Evolutionary conservation across 2,797 vertebrate species (phyloP).

Genomic region (Bradypodion ventrale): DNA sequence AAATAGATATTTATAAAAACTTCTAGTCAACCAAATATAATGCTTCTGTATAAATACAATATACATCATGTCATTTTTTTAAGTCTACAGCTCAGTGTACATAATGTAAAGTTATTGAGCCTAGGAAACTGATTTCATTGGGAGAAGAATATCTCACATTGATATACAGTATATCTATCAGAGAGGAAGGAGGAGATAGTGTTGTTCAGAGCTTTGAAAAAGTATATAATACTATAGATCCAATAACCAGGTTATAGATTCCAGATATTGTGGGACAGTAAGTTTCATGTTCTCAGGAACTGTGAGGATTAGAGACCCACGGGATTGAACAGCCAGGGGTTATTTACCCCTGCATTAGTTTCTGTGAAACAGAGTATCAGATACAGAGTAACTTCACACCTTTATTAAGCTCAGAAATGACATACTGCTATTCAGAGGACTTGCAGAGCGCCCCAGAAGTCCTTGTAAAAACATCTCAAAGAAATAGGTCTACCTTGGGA

Average conservation of each 20-base stretch:
- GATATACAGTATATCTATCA: neutral
- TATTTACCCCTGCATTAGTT: neutral
- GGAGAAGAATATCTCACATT: neutral
- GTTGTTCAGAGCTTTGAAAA: neutral
- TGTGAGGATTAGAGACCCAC: neutral
- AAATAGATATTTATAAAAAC: neutral
- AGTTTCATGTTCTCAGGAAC: neutral
- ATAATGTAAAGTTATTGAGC: neutral
- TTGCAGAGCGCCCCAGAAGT: neutral
- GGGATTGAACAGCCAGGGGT: neutral
- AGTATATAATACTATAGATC: neutral
- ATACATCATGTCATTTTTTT: neutral
- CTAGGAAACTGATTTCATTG: neutral
- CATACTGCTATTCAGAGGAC: neutral
- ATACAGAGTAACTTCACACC: neutral
- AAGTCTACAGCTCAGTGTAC: neutral
- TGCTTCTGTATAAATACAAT: neutral
- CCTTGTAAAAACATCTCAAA: neutral
- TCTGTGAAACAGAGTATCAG: neutral
- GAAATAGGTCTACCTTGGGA: slow-evolving; percentile 25
- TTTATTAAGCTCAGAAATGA: neutral
- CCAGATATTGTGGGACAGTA: neutral
- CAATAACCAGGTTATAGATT: neutral
- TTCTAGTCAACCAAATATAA: neutral
- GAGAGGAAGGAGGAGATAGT: neutral